Evolutionary conservation across 2,888 invertebrate species (phyloP).

Genomic region (Morpho helenor): DNA sequence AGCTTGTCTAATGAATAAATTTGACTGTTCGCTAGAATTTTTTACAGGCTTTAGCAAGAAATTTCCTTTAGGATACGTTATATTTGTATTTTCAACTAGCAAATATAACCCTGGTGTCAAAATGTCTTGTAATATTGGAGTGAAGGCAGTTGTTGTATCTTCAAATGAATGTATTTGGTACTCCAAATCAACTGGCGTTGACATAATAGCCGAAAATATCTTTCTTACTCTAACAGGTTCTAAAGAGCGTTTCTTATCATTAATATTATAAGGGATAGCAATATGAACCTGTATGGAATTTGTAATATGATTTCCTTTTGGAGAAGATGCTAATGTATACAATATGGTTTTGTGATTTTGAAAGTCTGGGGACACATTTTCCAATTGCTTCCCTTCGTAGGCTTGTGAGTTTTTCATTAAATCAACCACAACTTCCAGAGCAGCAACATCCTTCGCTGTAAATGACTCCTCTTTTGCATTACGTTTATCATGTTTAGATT

Average conservation of each 20-base stretch:
- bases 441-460: slow-evolving; percentile 57
- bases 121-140: slow-evolving; percentile 14
- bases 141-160: slow-evolving; percentile 21
- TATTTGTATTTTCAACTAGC: slow-evolving; percentile 39
- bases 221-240: slow-evolving; percentile 41
- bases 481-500: slow-evolving; percentile 28
- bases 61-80: slow-evolving; percentile 31
- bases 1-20: slow-evolving; percentile 19
- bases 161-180: slow-evolving; percentile 54
- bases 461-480: slow-evolving; percentile 32
- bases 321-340: slow-evolving; percentile 1
- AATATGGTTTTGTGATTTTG: slow-evolving; percentile 1
- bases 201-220: slow-evolving; percentile 56
- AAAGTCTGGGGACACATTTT: slow-evolving; percentile 8
- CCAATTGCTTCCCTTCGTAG: slow-evolving; percentile 29
- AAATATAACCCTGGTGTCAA: slow-evolving; percentile 51
- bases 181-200: slow-evolving; percentile 55
- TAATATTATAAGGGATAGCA: slow-evolving; percentile 42
- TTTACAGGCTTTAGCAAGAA: slow-evolving; percentile 43
- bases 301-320: slow-evolving; percentile 22
- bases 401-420: slow-evolving; percentile 40
- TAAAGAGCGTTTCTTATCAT: slow-evolving; percentile 42
- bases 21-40: slow-evolving; percentile 31
- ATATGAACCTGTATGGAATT: slow-evolving; percentile 60
- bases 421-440: slow-evolving; percentile 56